Evolutionary conservation across 37 sponge, comb jelly and placozoan species (phyloP).

Genomic region (Petrosia ficiformis): DNA sequence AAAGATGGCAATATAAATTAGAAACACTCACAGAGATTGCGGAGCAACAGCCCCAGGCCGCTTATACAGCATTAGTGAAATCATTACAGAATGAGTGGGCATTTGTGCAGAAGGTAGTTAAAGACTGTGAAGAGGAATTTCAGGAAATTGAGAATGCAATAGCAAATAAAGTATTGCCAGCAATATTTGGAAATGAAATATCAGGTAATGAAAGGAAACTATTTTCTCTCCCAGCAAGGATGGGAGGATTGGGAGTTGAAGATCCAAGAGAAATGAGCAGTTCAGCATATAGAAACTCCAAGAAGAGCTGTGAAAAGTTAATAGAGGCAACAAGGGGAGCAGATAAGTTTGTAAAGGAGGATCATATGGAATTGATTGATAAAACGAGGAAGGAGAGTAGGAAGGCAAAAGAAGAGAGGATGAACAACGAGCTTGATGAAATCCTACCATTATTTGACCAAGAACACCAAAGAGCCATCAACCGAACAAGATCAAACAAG

Average conservation of each 20-base stretch:
- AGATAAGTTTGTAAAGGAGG: too few relatives aligned
- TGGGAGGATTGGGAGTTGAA: too few relatives aligned
- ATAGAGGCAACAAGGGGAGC: too few relatives aligned
- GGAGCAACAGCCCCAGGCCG: too few relatives aligned
- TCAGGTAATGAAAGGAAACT: slow-evolving; percentile 1
- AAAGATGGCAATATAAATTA: background rate
- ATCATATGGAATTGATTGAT: background rate
- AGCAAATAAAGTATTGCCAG: background rate
- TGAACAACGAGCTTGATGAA: background rate
- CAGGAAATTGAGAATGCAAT: too few relatives aligned
- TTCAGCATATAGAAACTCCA: too few relatives aligned
- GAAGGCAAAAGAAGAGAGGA: too few relatives aligned
- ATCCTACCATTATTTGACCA: background rate
- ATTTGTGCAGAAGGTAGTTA: slow-evolving; percentile 12
- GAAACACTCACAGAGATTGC: background rate
- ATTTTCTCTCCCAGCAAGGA: slow-evolving; percentile 4
- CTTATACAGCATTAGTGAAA: too few relatives aligned
- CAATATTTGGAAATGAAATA: slow-evolving; percentile 4
- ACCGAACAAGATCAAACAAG: background rate
- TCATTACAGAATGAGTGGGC: slow-evolving; percentile 26
- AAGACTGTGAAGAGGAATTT: slow-evolving; percentile 16
- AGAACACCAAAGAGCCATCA: background rate
- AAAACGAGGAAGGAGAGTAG: too few relatives aligned
- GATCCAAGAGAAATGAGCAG: too few relatives aligned
- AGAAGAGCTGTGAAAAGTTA: too few relatives aligned